phyloP scores from a whole-genome alignment of 2,113 vertebrate species.

The Dicentrarchus labrax region DNA sequence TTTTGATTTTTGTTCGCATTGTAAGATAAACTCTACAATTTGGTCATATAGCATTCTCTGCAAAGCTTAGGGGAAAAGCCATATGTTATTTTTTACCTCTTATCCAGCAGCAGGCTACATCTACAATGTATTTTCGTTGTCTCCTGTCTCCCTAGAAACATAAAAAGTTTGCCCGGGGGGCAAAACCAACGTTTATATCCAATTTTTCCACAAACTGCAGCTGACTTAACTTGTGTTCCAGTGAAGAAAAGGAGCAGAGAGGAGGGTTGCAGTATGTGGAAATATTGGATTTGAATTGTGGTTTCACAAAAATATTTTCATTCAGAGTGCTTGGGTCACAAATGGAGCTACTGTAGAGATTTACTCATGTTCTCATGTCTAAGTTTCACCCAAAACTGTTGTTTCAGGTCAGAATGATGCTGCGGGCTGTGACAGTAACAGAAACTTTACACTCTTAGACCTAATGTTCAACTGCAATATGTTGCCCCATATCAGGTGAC shows the following conservation, averaged over 20 bases:
- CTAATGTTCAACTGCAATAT: constrained; percentile 18
- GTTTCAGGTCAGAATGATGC: constrained; percentile 49
- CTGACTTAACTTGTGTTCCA: constrained; percentile 22
- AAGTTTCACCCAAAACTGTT: constrained; percentile 15
- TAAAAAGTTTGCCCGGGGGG: constrained; percentile 33
- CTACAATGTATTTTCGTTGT: constrained; percentile 33
- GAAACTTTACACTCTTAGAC: constrained; percentile 12
- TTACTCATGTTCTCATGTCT: constrained; percentile 27
- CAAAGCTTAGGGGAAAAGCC: constrained; percentile 1
- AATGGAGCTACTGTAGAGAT: constrained; percentile 11
- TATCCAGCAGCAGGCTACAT: constrained; percentile 7
- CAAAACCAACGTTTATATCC: constrained; percentile 33
- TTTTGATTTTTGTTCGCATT: not conserved
- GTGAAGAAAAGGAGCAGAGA: constrained; percentile 17
- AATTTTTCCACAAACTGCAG: constrained; percentile 32
- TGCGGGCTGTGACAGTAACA: constrained; percentile 35
- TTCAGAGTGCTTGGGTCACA: constrained; percentile 48
- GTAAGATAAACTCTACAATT: not conserved
- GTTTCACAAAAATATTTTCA: constrained; percentile 27
- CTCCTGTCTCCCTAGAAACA: constrained; percentile 9
- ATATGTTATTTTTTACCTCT: constrained; percentile 24
- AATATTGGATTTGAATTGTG: constrained; percentile 46
- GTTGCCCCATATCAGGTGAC: not conserved
- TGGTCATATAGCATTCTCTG: not conserved
- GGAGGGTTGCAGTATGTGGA: constrained; percentile 8